These are phyloP conservation scores for Kryptopterus vitreolus DNA, from an alignment of 2,797 vertebrate genomes.

Conservation along the genomic window DNA sequence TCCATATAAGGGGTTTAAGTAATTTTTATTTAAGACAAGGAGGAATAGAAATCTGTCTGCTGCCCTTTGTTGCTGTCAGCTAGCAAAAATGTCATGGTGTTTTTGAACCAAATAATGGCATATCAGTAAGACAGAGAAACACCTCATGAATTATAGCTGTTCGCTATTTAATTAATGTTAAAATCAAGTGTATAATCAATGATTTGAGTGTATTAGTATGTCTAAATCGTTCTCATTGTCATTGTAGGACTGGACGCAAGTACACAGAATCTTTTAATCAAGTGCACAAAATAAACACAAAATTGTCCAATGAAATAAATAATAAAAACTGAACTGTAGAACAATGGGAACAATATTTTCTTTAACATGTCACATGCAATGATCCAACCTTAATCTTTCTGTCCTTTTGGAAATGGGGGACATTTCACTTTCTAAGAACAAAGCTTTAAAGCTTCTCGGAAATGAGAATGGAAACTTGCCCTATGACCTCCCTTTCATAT, in stretches of 20 bases:
- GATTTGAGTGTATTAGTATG: background rate
- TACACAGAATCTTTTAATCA: no score
- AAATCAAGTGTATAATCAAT: background rate
- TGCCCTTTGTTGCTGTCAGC: no score
- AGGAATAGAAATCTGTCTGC: background rate
- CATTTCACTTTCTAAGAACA: background rate
- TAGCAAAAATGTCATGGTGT: background rate
- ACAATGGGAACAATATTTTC: background rate
- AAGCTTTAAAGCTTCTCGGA: background rate
- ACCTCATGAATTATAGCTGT: background rate
- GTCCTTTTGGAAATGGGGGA: background rate
- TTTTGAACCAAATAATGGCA: background rate
- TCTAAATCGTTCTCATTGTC: background rate
- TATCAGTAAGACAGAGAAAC: background rate
- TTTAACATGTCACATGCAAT: background rate
- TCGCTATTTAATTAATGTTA: background rate
- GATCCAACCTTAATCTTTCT: background rate
- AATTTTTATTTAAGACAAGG: background rate
- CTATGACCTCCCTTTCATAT: background rate
- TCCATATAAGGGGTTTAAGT: conserved; percentile 6
- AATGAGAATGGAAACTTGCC: background rate
- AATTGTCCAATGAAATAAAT: no score
- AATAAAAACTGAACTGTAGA: no score
- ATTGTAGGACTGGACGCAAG: no score
- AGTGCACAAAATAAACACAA: no score